Conservation (phyloP, 2,888 invertebrate species). For the Sarcophaga rosellei region DNA sequence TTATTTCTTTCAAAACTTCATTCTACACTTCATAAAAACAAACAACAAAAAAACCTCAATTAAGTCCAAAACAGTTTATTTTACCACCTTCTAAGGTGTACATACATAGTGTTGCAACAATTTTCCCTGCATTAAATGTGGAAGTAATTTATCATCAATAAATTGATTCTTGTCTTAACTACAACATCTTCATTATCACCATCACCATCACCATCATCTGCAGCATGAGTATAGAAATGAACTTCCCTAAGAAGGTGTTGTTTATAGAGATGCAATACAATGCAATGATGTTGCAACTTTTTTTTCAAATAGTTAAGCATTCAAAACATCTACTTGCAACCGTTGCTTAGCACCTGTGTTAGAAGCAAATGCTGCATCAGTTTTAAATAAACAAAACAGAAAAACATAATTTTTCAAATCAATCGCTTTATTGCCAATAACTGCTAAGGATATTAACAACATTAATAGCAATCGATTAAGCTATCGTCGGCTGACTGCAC, state of each 20-base stretch:
- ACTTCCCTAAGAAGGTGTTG: background rate
- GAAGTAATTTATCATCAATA: constrained; percentile 62
- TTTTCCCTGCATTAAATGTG: constrained; percentile 10
- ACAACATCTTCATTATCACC: constrained; percentile 22
- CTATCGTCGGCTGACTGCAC: too few relatives aligned
- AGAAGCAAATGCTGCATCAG: background rate
- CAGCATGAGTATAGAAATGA: background rate
- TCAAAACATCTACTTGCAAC: constrained; percentile 4
- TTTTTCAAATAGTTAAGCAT: background rate
- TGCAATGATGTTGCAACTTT: constrained; percentile 57
- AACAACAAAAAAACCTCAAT: too few relatives aligned
- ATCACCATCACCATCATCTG: constrained; percentile 33
- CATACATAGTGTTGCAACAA: background rate
- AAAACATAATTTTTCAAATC: constrained; percentile 4
- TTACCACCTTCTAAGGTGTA: background rate
- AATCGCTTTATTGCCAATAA: constrained; percentile 17
- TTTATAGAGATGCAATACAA: constrained; percentile 42
- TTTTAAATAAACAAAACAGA: background rate
- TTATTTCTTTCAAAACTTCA: too few relatives aligned
- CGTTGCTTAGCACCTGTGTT: background rate
- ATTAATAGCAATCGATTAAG: constrained; percentile 20
- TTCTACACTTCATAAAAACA: too few relatives aligned
- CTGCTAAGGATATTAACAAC: background rate
- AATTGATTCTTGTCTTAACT: constrained; percentile 1
- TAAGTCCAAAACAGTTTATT: background rate